Evolutionary conservation across 2,797 vertebrate species (phyloP).

Genomic region (Tiaroga cobitis): DNA sequence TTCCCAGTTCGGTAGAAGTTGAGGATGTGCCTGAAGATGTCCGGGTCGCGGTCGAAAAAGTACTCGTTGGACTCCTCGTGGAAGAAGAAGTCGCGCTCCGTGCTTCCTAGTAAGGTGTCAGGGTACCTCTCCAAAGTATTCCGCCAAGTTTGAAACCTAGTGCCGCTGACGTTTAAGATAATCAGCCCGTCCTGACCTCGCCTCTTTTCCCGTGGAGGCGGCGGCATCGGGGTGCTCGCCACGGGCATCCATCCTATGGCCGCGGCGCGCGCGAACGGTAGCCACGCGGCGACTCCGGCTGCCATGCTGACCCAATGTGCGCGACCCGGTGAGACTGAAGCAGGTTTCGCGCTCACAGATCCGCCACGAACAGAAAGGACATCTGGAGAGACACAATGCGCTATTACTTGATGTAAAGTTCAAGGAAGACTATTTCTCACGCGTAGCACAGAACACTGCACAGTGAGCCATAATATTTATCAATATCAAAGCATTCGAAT

Average conservation of each 20-base stretch:
- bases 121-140: slow-evolving; percentile 94
- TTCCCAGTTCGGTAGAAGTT: slow-evolving; percentile 97
- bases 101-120: slow-evolving; percentile 94
- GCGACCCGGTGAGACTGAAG: slow-evolving; percentile 52
- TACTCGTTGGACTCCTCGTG: slow-evolving; percentile 91
- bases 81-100: slow-evolving; percentile 95
- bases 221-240: slow-evolving; percentile 89
- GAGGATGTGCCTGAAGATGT: slow-evolving; percentile 94
- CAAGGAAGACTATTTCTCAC: not conserved
- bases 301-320: slow-evolving; percentile 80
- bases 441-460: not conserved
- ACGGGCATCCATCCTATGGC: slow-evolving; percentile 98
- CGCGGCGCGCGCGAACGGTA: slow-evolving; percentile 94
- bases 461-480: not conserved
- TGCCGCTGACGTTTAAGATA: slow-evolving; percentile 92
- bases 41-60: slow-evolving; percentile 97
- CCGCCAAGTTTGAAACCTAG: slow-evolving; percentile 93
- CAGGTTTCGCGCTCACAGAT: slow-evolving; percentile 58
- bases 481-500: slow-evolving; percentile 16
- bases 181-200: slow-evolving; percentile 84
- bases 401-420: slow-evolving; percentile 28
- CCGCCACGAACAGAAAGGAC: slow-evolving; percentile 45
- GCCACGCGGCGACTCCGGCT: slow-evolving; percentile 92
- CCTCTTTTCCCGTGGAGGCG: slow-evolving; percentile 80
- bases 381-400: slow-evolving; percentile 58